These are phyloP conservation scores for Deilephila porcellus DNA, from an alignment of 2,888 invertebrate species.

Conservation along the genomic window DNA sequence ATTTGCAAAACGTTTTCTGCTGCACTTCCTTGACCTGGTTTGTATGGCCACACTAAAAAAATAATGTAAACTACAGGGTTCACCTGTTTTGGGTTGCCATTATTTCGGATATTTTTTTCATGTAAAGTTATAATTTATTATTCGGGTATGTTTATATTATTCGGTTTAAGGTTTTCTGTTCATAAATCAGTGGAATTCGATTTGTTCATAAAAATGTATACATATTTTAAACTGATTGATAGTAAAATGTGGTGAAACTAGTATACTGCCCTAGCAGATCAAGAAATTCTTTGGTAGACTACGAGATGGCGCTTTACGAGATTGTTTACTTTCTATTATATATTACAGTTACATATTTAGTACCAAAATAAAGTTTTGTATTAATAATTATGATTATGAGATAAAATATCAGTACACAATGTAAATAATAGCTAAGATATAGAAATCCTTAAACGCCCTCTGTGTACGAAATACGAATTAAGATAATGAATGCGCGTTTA, in stretches of 20 bases:
- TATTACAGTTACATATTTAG: too few species aligned
- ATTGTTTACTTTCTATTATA: background rate
- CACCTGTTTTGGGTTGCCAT: background rate
- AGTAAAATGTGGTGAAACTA: too few species aligned
- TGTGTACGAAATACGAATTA: too few species aligned
- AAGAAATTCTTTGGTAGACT: background rate
- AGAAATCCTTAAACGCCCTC: too few species aligned
- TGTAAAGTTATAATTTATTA: background rate
- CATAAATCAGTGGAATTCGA: background rate
- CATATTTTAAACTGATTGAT: background rate
- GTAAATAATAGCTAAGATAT: too few species aligned
- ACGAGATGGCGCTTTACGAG: background rate
- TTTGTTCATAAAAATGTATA: background rate
- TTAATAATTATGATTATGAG: too few species aligned
- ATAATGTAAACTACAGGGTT: constrained; percentile 26
- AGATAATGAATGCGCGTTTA: too few species aligned
- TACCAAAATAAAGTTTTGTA: too few species aligned
- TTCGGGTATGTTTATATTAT: background rate
- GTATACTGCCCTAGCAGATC: background rate
- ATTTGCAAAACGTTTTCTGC: constrained; percentile 60
- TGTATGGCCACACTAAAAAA: constrained; percentile 60
- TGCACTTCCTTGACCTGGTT: constrained; percentile 78
- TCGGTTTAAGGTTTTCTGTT: background rate
- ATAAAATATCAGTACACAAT: too few species aligned
- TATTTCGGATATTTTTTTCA: background rate